Evolutionary conservation across 2,113 vertebrate species (phyloP), one percentile per base, ranked within the genome.

Genomic region (Grammomys surdaster): DNA sequence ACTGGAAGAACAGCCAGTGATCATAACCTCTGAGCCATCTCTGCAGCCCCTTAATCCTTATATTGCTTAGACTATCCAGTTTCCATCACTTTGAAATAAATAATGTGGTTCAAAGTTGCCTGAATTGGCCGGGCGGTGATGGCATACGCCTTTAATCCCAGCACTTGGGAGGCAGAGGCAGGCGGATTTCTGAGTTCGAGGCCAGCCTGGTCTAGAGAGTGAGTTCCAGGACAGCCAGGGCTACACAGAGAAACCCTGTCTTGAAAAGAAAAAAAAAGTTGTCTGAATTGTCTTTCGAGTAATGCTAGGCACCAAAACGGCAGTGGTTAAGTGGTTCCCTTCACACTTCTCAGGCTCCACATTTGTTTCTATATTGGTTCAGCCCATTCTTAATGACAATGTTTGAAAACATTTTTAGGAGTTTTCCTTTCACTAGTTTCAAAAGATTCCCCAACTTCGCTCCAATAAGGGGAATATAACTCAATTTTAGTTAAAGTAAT

Each of bases 361-460:
- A 56, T 77, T 97, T 96, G 95, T 95, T 97, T 96, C 91, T 80
- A 73, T 84, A 63, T 91, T 96, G 89, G 92, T 89, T 97, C 12
- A 93, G 93, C 80, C 92, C 51, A 84, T 95, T 97, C 97, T 65
- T 86, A 97, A 97, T 97, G 96, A 95, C 69, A 95, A n/a, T 95
- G 92, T 91, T 97, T 98, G 93, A 96, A 96, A 98, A 95, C 80
- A 88, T 95, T 96, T 85, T 90, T 97, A 97, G 89, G 94, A 98
- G 97, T 98, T 98, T 98, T 98, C 97, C 22, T 24, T 54, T 94
- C 36, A 96, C 67, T 96, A 96, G 90, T 96, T 98, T 97, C 97
- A 97, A 98, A 98, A 98, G 97, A 92, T 98, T 98, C 94, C 89
- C 88, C 54, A 40, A 93, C 95, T 95, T 88, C 80, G 90, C 94